Conservation (phyloP, 2,113 vertebrate genomes). For the Dicerorhinus sumatrensis region DNA sequence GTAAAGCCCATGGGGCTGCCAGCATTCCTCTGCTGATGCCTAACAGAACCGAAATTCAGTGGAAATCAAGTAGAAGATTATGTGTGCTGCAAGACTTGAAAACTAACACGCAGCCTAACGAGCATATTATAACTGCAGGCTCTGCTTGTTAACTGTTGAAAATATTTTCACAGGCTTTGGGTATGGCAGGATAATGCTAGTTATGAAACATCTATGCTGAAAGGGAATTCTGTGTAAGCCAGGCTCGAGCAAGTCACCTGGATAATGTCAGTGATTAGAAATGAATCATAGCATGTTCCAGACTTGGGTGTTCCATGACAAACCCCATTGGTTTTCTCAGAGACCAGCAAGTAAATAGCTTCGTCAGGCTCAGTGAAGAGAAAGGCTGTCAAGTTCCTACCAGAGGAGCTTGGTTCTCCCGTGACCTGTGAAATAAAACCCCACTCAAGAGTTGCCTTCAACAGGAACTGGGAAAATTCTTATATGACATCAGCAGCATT, state of each 20-base stretch:
- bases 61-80: constrained; percentile 74
- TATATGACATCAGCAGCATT: neutral
- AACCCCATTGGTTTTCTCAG: neutral
- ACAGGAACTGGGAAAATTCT: neutral
- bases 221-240: constrained; percentile 60
- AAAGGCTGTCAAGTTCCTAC: neutral
- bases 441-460: neutral
- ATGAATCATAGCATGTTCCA: constrained; percentile 32
- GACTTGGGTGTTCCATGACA: constrained; percentile 63
- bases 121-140: constrained; percentile 71
- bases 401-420: neutral
- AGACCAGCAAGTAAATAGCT: constrained; percentile 12
- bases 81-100: constrained; percentile 66
- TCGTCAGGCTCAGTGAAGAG: neutral
- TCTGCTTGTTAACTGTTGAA: constrained; percentile 78
- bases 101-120: constrained; percentile 67
- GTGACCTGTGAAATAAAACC: neutral
- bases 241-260: constrained; percentile 61
- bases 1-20: neutral
- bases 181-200: constrained; percentile 55
- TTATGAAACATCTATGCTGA: constrained; percentile 52
- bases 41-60: constrained; percentile 12
- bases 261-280: constrained; percentile 64
- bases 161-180: constrained; percentile 74
- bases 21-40: neutral